Evolutionary conservation across 2,888 invertebrate species (phyloP).

Genomic region (Opisthograptis luteolata): DNA sequence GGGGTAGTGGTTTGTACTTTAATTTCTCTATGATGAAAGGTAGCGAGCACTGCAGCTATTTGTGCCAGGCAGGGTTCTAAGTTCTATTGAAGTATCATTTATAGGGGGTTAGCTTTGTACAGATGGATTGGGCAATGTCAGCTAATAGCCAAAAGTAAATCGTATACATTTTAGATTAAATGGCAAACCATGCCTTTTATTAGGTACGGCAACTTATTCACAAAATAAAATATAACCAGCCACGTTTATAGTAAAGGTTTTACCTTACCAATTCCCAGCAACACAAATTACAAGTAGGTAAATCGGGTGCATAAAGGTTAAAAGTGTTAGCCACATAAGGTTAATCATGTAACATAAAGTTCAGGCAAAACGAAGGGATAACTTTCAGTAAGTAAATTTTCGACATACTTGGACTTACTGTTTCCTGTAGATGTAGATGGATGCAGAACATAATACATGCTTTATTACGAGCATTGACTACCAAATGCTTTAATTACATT

Average conservation of each 20-base stretch:
- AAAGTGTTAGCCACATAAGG: slow-evolving; percentile 79
- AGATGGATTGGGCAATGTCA: slow-evolving; percentile 9
- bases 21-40: slow-evolving; percentile 4
- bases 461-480: slow-evolving; percentile 75
- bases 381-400: slow-evolving; percentile 64
- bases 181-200: slow-evolving; percentile 47
- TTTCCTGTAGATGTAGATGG: slow-evolving; percentile 89
- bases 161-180: slow-evolving; percentile 26
- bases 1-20: slow-evolving; percentile 3
- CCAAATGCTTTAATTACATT: slow-evolving; percentile 55
- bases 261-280: slow-evolving; percentile 57
- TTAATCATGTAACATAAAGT: slow-evolving; percentile 68
- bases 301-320: slow-evolving; percentile 64
- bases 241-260: slow-evolving; percentile 36
- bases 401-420: slow-evolving; percentile 88
- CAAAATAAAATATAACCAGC: slow-evolving; percentile 50
- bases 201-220: slow-evolving; percentile 46
- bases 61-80: slow-evolving; percentile 44
- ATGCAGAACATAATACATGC: slow-evolving; percentile 84
- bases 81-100: slow-evolving; percentile 32
- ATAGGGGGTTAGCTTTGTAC: slow-evolving; percentile 29
- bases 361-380: slow-evolving; percentile 65
- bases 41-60: slow-evolving; percentile 21
- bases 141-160: slow-evolving; percentile 33
- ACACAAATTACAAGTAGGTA: slow-evolving; percentile 48